Evolutionary conservation across 2,113 vertebrate genomes (phyloP).

Genomic region (Synchiropus splendidus): DNA sequence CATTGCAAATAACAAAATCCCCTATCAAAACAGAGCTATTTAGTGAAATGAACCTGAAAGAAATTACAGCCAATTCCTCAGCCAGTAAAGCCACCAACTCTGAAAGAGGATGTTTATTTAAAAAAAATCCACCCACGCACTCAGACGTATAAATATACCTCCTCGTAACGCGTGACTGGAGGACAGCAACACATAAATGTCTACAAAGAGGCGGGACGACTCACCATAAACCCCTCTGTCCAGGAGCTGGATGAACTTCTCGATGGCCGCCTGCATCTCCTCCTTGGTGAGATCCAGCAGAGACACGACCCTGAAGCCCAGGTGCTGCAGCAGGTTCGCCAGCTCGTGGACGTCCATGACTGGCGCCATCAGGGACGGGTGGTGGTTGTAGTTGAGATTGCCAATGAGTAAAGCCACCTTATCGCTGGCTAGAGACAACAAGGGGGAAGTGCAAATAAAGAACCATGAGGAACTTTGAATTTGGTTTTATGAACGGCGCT

Average conservation of each 20-base stretch:
- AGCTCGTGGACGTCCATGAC: constrained; percentile 77
- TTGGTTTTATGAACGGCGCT: too few relatives aligned
- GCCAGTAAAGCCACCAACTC: too few relatives aligned
- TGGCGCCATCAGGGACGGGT: constrained; percentile 73
- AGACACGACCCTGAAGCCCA: constrained; percentile 78
- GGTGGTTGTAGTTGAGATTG: constrained; percentile 74
- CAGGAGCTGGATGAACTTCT: constrained; percentile 73
- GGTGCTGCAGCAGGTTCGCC: constrained; percentile 67
- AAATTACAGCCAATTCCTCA: too few relatives aligned
- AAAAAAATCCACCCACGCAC: too few relatives aligned
- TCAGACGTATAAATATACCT: too few relatives aligned
- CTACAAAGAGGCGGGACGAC: constrained; percentile 8
- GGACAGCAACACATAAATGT: too few relatives aligned
- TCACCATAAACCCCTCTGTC: constrained; percentile 77
- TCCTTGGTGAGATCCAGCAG: constrained; percentile 75
- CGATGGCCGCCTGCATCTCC: constrained; percentile 71
- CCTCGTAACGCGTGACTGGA: too few relatives aligned
- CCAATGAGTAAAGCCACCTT: constrained; percentile 82
- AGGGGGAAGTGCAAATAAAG: constrained; percentile 1
- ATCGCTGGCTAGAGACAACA: constrained; percentile 67
- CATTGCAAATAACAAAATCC: too few relatives aligned
- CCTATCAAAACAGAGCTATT: too few relatives aligned
- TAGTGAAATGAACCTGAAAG: too few relatives aligned
- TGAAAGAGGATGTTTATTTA: too few relatives aligned
- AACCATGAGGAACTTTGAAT: background rate